Conservation (phyloP, 1,140 invertebrate species). For the Dryas iulia region DNA sequence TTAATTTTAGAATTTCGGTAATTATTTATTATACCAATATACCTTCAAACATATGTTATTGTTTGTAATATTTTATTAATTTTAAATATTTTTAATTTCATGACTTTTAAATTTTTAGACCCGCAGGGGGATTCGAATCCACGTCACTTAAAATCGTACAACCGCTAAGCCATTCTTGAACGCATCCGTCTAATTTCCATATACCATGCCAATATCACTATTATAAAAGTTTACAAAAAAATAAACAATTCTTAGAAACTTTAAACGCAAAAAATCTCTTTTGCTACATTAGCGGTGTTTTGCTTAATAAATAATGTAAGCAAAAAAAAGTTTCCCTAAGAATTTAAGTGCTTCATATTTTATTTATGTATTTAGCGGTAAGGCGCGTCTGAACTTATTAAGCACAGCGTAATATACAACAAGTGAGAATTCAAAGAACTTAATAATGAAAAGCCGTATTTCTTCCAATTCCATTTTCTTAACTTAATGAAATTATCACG, state of each 20-base stretch:
- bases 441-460: background rate
- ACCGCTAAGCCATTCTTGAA: too few relatives aligned
- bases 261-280: background rate
- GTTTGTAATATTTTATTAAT: too few relatives aligned
- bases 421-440: background rate
- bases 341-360: slow-evolving; percentile 1
- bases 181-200: too few relatives aligned
- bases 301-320: background rate
- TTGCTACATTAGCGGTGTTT: background rate
- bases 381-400: background rate
- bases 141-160: too few relatives aligned
- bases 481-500: background rate
- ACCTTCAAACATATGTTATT: too few relatives aligned
- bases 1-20: too few relatives aligned
- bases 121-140: too few relatives aligned
- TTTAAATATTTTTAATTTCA: too few relatives aligned
- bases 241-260: background rate
- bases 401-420: background rate
- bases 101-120: too few relatives aligned
- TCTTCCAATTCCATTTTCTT: background rate
- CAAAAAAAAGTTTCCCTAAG: background rate
- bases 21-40: too few relatives aligned
- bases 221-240: background rate
- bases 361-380: background rate
- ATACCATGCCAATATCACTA: too few relatives aligned